Conservation (phyloP, 2,113 vertebrate species). For the Natator depressus region DNA sequence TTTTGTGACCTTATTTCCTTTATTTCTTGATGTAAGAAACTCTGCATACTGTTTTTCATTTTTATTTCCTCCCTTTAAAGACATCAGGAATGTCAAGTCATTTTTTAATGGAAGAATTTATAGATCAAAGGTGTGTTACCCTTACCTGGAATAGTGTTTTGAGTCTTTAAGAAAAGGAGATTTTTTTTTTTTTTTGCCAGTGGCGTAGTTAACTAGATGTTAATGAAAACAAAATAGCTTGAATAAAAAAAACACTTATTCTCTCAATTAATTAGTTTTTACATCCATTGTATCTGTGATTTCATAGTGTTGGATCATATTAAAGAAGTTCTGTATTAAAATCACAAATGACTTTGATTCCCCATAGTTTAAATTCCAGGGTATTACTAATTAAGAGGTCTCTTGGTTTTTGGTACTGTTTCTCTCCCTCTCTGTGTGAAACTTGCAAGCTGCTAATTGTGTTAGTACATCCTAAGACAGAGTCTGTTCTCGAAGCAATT, state of each 20-base stretch:
- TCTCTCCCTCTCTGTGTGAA: too few species aligned
- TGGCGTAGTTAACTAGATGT: background rate
- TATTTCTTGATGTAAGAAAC: background rate
- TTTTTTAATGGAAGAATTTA: background rate
- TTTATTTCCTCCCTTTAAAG: background rate
- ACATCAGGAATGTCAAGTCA: background rate
- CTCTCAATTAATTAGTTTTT: background rate
- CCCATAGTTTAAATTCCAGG: too few species aligned
- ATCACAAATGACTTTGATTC: too few species aligned
- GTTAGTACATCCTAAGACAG: too few species aligned
- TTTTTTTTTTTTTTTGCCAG: background rate
- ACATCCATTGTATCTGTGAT: background rate
- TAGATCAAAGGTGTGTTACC: background rate
- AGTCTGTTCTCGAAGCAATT: too few species aligned
- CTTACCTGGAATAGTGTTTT: background rate
- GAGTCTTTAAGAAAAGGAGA: background rate
- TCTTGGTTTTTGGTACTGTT: too few species aligned
- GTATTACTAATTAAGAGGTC: too few species aligned
- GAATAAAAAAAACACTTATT: background rate
- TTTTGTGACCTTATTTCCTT: background rate
- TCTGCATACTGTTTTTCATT: background rate
- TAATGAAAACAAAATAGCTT: background rate
- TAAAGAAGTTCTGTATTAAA: too few species aligned
- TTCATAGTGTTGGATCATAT: background rate
- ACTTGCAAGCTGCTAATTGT: too few species aligned